Base-by-base conservation (phyloP, 64 coral and sea anemone genomes). In the Porites lutea region DNA sequence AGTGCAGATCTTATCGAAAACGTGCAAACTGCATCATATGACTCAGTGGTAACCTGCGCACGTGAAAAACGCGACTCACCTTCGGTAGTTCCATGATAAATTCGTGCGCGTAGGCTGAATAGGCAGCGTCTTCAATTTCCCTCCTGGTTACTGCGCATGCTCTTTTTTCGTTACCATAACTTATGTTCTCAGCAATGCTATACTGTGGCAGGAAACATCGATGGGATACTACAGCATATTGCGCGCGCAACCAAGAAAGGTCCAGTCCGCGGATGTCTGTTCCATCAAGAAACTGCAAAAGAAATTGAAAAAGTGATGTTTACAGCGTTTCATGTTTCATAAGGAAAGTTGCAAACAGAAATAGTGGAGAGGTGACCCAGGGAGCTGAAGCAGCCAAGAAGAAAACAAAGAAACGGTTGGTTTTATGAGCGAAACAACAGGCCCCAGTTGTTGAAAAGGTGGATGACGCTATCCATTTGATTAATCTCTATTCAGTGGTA, bases 181-280 rank as follows among this genome's bases (percentile, higher is more conserved):
- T 69, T 18, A 97, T 90, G 49, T 97, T 97, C 48, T 97, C 68
- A 23, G 88, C 96, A 50, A 97, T 78, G 59, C 88, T 88, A 77
- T 91, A 87, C 57, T 97, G 92, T 48, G 83, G 68, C 37, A 97
- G 77, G n/a, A 94, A 72, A 20, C 81, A 81, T 59, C 52, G 68
- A n/a, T 84, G 74, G 55, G 92, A 97, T 12, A 97, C 96, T 6
- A 97, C 83, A 63, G 96, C 96, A 50, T 91, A 19, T 74, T 94
- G 96, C 21, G 77, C 88, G 20, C 96, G 88, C 18, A 97, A 64
- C 92, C 75, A 97, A 61, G 43, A 52, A 50, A 94, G 75, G 20
- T 97, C 83, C 66, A 94, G 6, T 49, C 9, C 59, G 3, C 62
- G 76, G 51, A 97, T 57, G 66, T 97, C 86, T 75, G 62, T 10